Evolutionary conservation across 2,113 vertebrate genomes (phyloP), one percentile per base, ranked within the genome.

Genomic region (Trachemys scripta): DNA sequence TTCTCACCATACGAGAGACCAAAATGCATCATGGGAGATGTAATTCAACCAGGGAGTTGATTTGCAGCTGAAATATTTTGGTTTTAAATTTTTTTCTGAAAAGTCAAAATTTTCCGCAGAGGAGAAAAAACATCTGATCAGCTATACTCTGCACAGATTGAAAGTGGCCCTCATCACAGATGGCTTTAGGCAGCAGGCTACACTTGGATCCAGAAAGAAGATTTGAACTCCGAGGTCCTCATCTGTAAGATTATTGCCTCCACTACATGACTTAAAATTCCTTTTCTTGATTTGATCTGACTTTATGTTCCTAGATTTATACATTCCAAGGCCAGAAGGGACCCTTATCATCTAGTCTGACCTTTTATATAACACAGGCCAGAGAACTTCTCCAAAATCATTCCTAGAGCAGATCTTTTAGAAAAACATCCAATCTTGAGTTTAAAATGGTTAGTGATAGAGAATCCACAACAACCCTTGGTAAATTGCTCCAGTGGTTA

Each of bases 161-260:
- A 92, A 93, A 84, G 2, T 82, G 57, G 27, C 27, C 45, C 88
- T 50, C 38, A 14, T 16, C 89, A 17, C 91, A 95, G 90, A 84
- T 87, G 42, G 57, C 87, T 90, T 96, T 62, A 94, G 88, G 57
- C 92, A 65, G 57, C 90, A 24, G 45, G 38, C 62, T 94, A 42
- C 81, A 27, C 57, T 80, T 90, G 53, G 35, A 65, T 91, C 53
- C 92, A 94, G 57, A 93, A 62, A 62, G 27, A 62, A 62, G 27
- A 62, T 57, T 57, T 57, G 56, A 57, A 91, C n/a, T 96, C 94
- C 91, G 56, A n/a, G 92, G 56, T 56, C 93, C 72, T 91, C 78
- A 86, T 95, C 84, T 38, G n/a, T 76, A 87, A 80, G 82, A 93
- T 96, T 84, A 94, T 91, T 95, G 80, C 45, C 81, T 75, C 38